These are phyloP conservation scores for Serripes groenlandicus DNA, from an alignment of 2,888 invertebrate species.

Conservation along the genomic window DNA sequence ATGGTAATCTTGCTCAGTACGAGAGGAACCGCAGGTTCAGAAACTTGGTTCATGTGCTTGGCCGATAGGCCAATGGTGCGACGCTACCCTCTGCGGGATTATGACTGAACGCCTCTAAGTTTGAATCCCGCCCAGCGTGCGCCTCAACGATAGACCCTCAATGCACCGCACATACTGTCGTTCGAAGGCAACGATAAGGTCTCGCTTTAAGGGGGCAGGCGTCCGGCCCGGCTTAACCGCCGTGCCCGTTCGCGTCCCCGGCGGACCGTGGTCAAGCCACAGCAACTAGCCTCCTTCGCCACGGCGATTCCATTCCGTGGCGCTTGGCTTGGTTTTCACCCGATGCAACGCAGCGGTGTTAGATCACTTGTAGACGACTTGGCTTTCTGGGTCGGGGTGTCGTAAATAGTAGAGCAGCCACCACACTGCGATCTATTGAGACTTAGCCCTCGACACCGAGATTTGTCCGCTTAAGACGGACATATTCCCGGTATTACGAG, in stretches of 20 bases:
- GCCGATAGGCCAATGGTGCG: conserved; percentile 86
- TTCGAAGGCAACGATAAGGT: no score
- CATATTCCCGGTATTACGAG: no score
- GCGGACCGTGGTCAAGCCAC: conserved; percentile 44
- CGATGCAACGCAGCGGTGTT: conserved; percentile 87
- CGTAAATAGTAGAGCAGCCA: conserved; percentile 89
- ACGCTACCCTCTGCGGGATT: conserved; percentile 90
- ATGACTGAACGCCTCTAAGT: conserved; percentile 88
- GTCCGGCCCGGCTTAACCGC: no score
- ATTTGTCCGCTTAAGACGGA: conserved; percentile 28
- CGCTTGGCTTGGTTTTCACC: conserved; percentile 71
- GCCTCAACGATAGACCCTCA: conserved; percentile 69
- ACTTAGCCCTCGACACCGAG: conserved; percentile 42
- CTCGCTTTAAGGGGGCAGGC: no score
- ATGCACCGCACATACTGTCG: conserved; percentile 26
- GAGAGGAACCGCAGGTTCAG: conserved; percentile 89
- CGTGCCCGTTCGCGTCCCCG: no score
- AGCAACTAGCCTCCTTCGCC: conserved; percentile 49
- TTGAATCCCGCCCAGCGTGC: conserved; percentile 89
- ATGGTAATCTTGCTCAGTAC: conserved; percentile 80
- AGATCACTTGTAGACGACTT: conserved; percentile 88
- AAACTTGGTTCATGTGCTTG: conserved; percentile 90
- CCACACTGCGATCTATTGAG: conserved; percentile 89
- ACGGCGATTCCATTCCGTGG: conserved; percentile 73
- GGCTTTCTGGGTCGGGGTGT: conserved; percentile 89